Conservation (phyloP, 2,888 invertebrate species). For the Sarcophaga variegata region DNA sequence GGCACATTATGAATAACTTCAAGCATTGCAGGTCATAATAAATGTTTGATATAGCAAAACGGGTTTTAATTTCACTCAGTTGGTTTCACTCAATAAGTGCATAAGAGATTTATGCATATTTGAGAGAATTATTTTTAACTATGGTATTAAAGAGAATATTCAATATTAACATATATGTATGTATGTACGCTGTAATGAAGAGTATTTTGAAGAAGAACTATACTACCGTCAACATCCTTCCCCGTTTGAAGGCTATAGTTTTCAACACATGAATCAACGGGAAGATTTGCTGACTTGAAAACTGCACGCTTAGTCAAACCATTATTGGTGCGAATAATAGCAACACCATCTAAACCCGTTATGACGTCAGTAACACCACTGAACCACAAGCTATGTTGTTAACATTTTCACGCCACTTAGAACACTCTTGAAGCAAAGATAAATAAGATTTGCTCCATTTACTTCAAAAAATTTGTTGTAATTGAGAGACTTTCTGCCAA, state of each 20-base stretch:
- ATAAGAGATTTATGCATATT: too few species aligned
- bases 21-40: too few species aligned
- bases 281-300: conserved; percentile 56
- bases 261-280: conserved; percentile 56
- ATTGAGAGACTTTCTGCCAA: conserved; percentile 32
- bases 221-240: too few species aligned
- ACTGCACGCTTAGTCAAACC: conserved; percentile 56
- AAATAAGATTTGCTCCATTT: conserved; percentile 59
- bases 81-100: too few species aligned
- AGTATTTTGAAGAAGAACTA: too few species aligned
- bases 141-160: too few species aligned
- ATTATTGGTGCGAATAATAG: conserved; percentile 47
- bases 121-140: too few species aligned
- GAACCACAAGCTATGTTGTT: conserved; percentile 17
- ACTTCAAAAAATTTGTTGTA: conserved; percentile 66
- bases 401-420: conserved; percentile 60
- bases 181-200: too few species aligned
- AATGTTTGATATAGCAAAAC: too few species aligned
- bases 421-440: conserved; percentile 63
- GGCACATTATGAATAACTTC: too few species aligned
- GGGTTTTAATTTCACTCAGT: too few species aligned
- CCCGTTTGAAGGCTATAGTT: background rate
- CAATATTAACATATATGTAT: too few species aligned
- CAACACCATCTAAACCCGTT: conserved; percentile 58
- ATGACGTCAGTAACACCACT: conserved; percentile 46